Evolutionary conservation across 2,113 vertebrate species (phyloP).

Genomic region (Lates calcarifer): DNA sequence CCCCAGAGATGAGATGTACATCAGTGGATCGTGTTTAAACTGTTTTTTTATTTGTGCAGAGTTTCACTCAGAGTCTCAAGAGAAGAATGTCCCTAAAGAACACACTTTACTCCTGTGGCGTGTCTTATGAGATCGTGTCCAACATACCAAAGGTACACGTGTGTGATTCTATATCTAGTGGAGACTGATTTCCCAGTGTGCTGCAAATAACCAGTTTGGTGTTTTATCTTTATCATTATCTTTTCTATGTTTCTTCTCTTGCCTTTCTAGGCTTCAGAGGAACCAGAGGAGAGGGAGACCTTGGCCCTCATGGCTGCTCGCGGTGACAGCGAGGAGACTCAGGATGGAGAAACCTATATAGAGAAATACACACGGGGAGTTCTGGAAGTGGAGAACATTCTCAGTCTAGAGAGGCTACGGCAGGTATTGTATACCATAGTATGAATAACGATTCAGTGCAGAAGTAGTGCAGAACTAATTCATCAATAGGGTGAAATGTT

Average conservation of each 20-base stretch:
- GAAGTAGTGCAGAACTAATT: no score
- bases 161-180: not conserved
- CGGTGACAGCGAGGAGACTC: constrained; percentile 89
- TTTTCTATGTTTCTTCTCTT: not conserved
- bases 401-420: constrained; percentile 93
- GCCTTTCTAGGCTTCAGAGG: constrained; percentile 91
- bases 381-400: constrained; percentile 95
- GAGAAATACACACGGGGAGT: constrained; percentile 96
- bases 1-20: not conserved
- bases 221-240: not conserved
- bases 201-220: not conserved
- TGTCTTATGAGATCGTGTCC: constrained; percentile 98
- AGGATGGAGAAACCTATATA: constrained; percentile 94
- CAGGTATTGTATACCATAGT: constrained; percentile 83
- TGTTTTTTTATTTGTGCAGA: constrained; percentile 80
- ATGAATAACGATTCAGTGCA: not conserved
- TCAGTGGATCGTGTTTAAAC: not conserved
- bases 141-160: constrained; percentile 96
- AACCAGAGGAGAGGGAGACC: constrained; percentile 96
- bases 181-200: not conserved
- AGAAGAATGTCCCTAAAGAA: constrained; percentile 96
- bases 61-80: constrained; percentile 98
- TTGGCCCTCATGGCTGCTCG: constrained; percentile 95
- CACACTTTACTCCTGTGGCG: constrained; percentile 91
- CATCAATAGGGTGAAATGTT: not conserved